Conservation (phyloP, 2,888 invertebrate genomes). For the Amphipoea lucens region DNA sequence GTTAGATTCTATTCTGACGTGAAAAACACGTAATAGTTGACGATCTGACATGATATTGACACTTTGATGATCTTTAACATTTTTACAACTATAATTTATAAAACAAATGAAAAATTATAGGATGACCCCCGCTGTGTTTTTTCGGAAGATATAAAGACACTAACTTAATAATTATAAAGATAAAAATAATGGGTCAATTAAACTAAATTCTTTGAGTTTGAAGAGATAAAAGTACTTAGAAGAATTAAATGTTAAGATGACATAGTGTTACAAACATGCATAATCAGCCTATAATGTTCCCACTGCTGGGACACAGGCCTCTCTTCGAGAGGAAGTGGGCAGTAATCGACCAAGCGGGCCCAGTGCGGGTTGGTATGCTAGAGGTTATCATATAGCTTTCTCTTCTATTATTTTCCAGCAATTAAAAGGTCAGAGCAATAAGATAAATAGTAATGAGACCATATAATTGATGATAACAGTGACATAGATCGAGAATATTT, state of each 20-base stretch:
- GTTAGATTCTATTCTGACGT: not conserved
- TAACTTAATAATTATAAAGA: not conserved
- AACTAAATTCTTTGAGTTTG: not conserved
- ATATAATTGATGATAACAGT: conserved; percentile 28
- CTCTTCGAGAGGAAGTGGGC: not conserved
- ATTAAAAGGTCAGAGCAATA: conserved; percentile 15
- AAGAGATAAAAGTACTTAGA: not conserved
- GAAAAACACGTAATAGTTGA: not conserved
- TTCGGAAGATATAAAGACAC: not conserved
- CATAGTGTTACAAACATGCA: not conserved
- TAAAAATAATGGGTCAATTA: not conserved
- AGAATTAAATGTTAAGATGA: not conserved
- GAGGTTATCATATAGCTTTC: conserved; percentile 10
- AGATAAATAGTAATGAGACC: conserved; percentile 37
- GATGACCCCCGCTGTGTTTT: no score
- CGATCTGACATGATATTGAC: not conserved
- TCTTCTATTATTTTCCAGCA: conserved; percentile 20
- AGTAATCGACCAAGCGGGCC: not conserved
- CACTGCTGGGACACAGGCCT: no score
- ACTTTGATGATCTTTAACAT: not conserved
- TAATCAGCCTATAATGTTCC: not conserved
- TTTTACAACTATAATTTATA: not conserved
- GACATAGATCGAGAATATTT: conserved; percentile 37
- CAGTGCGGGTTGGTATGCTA: not conserved
- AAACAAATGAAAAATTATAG: no score